Conservation (phyloP, 2,113 vertebrate genomes). For the Microcebus murinus region DNA sequence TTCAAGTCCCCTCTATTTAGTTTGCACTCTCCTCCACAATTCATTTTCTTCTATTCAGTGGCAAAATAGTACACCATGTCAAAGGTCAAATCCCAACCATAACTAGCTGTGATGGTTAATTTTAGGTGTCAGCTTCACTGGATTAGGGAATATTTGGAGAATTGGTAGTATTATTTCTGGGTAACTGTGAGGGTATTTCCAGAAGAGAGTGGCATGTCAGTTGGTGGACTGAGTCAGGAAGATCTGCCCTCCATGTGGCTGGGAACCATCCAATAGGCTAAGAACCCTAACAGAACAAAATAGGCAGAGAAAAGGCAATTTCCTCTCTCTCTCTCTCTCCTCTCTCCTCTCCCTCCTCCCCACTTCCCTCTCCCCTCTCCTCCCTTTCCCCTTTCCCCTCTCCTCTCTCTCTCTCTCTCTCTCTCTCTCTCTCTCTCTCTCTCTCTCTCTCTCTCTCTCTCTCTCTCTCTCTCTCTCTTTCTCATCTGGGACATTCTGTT, state of each 20-base stretch:
- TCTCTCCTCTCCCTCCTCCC: background rate
- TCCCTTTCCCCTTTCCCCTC: no score
- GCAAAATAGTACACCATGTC: background rate
- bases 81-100: conserved; percentile 42
- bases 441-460: background rate
- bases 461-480: background rate
- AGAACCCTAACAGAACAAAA: background rate
- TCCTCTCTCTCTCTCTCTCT: background rate
- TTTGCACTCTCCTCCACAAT: background rate
- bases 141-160: background rate
- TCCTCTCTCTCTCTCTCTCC: background rate
- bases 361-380: background rate
- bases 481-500: background rate
- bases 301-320: background rate
- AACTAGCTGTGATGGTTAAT: background rate
- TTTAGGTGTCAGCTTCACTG: background rate
- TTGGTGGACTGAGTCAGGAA: background rate
- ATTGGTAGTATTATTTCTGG: background rate
- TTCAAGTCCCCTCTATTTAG: conserved; percentile 72
- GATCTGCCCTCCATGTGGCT: background rate
- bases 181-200: background rate
- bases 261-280: background rate
- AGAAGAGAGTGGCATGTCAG: background rate
- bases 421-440: background rate
- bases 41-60: conserved; percentile 37